A percentile compares a stretch with the other conserved stretches of the same genome.
Conservation (phyloP, 2,797 vertebrate genomes). For the Myotis planiceps region DNA sequence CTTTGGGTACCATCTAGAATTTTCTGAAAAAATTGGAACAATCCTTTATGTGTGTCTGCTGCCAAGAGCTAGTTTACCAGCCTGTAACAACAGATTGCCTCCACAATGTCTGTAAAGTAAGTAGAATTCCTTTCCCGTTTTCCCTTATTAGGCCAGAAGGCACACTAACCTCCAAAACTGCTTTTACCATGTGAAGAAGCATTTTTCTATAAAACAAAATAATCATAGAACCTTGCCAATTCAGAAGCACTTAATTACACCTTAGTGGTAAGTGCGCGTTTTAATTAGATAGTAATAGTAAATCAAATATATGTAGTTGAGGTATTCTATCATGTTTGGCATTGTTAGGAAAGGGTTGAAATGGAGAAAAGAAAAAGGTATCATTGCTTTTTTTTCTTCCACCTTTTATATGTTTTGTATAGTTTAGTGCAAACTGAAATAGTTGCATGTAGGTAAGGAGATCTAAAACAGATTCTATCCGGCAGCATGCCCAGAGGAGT, state of each 20-base stretch:
- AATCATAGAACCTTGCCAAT: not conserved
- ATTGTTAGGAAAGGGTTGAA: not conserved
- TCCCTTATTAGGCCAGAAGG: not conserved
- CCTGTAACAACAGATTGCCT: slow-evolving; percentile 97
- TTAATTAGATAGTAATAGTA: not conserved
- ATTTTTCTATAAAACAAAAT: not conserved
- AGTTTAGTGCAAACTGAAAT: not conserved
- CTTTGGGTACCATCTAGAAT: slow-evolving; percentile 88
- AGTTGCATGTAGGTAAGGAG: not conserved
- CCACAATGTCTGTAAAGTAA: slow-evolving; percentile 99
- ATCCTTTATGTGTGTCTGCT: slow-evolving; percentile 99
- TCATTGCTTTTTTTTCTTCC: not conserved
- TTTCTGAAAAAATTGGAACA: slow-evolving; percentile 98
- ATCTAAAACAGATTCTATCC: not conserved
- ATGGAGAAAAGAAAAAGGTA: not conserved
- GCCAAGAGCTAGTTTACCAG: slow-evolving; percentile 98
- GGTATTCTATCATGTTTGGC: not conserved
- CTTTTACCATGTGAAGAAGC: not conserved
- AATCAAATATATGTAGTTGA: not conserved
- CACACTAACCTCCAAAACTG: not conserved
- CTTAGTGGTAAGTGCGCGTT: not conserved
- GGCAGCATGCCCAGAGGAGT: not conserved
- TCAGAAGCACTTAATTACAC: slow-evolving; percentile 19
- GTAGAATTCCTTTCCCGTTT: slow-evolving; percentile 54
- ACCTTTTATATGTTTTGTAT: not conserved